Percentiles rank a stretch among this genome's conserved stretches.
Evolutionary conservation across 2,113 vertebrate genomes (phyloP).

Genomic region (Isichthys henryi): DNA sequence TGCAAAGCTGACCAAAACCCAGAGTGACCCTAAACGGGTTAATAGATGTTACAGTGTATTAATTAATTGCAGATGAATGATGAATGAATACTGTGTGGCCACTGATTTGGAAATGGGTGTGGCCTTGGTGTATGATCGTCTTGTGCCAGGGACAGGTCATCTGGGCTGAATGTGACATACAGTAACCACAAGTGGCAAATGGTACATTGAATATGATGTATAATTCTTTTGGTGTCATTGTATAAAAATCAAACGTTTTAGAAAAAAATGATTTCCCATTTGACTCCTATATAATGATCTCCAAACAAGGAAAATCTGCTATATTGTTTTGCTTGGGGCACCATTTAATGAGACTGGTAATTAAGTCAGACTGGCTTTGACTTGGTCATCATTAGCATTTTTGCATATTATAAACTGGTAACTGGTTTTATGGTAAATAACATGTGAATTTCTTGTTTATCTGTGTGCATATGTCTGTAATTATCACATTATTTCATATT

Average conservation of each 20-base stretch:
- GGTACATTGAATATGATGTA: neutral
- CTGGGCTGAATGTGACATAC: neutral
- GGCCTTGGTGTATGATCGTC: neutral
- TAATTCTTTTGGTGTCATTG: neutral
- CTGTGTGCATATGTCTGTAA: neutral
- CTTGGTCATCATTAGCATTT: slow-evolving; percentile 4
- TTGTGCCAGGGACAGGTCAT: neutral
- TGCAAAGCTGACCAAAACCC: neutral
- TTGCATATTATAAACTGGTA: neutral
- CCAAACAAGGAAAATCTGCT: neutral
- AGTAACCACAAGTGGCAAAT: neutral
- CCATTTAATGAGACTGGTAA: neutral
- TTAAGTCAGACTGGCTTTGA: neutral
- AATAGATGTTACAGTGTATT: neutral
- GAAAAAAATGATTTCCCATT: neutral
- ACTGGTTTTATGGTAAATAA: neutral
- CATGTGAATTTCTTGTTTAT: neutral
- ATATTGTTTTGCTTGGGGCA: neutral
- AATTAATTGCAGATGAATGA: neutral
- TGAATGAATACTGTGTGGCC: neutral
- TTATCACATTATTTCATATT: neutral
- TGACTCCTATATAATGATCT: neutral
- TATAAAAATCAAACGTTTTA: neutral
- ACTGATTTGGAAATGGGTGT: neutral
- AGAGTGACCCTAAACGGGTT: neutral